Conservation (phyloP, 2,797 vertebrate species). For the Muraenolepis orangiensis region DNA sequence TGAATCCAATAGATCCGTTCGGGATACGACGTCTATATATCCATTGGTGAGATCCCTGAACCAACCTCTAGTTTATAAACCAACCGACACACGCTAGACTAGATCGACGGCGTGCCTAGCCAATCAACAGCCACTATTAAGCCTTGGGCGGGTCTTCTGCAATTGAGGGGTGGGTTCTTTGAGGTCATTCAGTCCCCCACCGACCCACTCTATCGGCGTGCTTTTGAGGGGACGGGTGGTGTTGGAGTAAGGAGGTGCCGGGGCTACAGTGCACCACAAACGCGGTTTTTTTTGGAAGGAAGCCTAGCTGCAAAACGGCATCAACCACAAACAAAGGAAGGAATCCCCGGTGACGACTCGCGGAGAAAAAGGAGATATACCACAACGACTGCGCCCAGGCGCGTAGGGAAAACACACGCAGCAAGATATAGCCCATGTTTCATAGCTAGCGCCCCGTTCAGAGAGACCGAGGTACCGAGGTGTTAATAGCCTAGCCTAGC, state of each 20-base stretch:
- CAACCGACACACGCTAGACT: constrained; percentile 40
- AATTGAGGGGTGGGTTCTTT: constrained; percentile 69
- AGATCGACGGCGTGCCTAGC: constrained; percentile 40
- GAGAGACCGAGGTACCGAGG: constrained; percentile 59
- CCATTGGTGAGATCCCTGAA: constrained; percentile 41
- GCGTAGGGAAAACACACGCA: constrained; percentile 49
- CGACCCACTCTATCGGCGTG: constrained; percentile 77
- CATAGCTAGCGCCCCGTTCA: constrained; percentile 60
- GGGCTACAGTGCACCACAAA: constrained; percentile 58
- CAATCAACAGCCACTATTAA: constrained; percentile 31
- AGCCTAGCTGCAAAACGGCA: constrained; percentile 44
- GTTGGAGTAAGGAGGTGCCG: constrained; percentile 71
- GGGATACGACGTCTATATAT: constrained; percentile 37
- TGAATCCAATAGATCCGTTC: constrained; percentile 53
- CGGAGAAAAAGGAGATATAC: constrained; percentile 33
- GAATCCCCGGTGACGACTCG: constrained; percentile 49
- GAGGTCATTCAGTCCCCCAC: constrained; percentile 78
- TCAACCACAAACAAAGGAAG: constrained; percentile 38
- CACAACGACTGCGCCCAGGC: constrained; percentile 60
- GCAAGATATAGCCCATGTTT: constrained; percentile 50
- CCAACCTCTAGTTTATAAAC: constrained; percentile 55
- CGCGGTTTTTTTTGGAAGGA: constrained; percentile 41
- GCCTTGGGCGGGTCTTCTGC: constrained; percentile 40
- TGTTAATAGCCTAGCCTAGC: constrained; percentile 69
- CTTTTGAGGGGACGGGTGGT: constrained; percentile 71